Evolutionary conservation across 2,797 vertebrate genomes (phyloP).

Genomic region (Lepus townsendii): DNA sequence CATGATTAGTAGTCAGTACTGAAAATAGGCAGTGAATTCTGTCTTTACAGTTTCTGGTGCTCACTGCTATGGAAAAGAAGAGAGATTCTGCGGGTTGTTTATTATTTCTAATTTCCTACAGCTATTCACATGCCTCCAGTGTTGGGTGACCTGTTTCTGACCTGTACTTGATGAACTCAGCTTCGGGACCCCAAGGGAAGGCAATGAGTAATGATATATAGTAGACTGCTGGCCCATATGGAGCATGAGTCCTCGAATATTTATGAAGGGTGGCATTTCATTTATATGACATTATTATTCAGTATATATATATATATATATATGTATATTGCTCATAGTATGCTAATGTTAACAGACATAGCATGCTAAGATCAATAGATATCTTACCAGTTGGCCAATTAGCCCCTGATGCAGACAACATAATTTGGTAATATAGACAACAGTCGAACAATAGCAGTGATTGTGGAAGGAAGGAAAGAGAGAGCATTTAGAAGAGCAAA

Average conservation of each 20-base stretch:
- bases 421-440: constrained; percentile 61
- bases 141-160: constrained; percentile 59
- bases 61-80: constrained; percentile 42
- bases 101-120: constrained; percentile 69
- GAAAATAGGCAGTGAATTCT: constrained; percentile 46
- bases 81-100: constrained; percentile 12
- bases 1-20: background rate
- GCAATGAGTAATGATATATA: constrained; percentile 70
- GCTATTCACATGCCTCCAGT: constrained; percentile 39
- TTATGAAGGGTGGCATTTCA: constrained; percentile 73
- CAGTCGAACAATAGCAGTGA: constrained; percentile 59
- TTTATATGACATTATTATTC: constrained; percentile 65
- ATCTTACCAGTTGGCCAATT: constrained; percentile 55
- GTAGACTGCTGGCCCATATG: constrained; percentile 53
- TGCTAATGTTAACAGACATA: constrained; percentile 50
- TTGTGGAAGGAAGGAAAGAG: constrained; percentile 61
- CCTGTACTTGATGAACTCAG: constrained; percentile 68
- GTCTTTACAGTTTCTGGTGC: constrained; percentile 6
- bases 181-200: constrained; percentile 57
- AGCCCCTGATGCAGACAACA: constrained; percentile 26
- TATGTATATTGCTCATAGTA: constrained; percentile 3
- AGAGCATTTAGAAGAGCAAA: constrained; percentile 50
- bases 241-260: constrained; percentile 67
- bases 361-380: constrained; percentile 61
- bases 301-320: background rate